Evolutionary conservation across 2,113 vertebrate species (phyloP).

Genomic region (Epinephelus fuscoguttatus): DNA sequence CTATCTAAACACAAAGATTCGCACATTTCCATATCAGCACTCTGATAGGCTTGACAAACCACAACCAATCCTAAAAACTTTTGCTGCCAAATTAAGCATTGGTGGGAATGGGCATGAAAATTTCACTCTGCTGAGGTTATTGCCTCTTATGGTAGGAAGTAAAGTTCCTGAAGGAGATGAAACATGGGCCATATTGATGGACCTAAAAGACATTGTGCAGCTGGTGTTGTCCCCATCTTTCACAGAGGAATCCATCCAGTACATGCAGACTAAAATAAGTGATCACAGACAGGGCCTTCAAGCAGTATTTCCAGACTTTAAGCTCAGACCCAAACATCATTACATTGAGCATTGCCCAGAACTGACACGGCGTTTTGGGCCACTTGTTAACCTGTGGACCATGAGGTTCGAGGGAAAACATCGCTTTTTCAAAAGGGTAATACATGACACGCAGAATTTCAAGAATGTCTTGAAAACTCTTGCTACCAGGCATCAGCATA

Average conservation of each 20-base stretch:
- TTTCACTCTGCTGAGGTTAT: conserved; percentile 28
- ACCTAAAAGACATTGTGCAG: conserved; percentile 16
- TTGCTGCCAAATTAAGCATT: conserved; percentile 32
- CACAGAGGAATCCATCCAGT: conserved; percentile 31
- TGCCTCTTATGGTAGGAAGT: conserved; percentile 30
- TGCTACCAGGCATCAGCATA: conserved; percentile 42
- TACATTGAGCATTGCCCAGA: conserved; percentile 47
- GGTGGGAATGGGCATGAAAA: conserved; percentile 47
- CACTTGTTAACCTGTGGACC: conserved; percentile 39
- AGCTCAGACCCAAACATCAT: conserved; percentile 40
- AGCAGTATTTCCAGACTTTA: conserved; percentile 34
- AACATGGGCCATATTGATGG: conserved; percentile 36
- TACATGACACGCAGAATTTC: conserved; percentile 45
- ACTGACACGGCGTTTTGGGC: conserved; percentile 35
- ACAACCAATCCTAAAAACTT: conserved; percentile 24
- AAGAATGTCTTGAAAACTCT: conserved; percentile 51
- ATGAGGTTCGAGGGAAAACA: conserved; percentile 57
- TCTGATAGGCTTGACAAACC: conserved; percentile 45
- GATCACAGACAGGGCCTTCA: conserved; percentile 39
- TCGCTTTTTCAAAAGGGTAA: conserved; percentile 37
- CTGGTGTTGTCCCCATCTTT: conserved; percentile 33
- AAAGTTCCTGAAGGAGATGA: conserved; percentile 36
- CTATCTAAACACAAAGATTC: conserved; percentile 34
- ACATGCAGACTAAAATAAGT: conserved; percentile 44
- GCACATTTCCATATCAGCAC: conserved; percentile 47